A percentile compares a stretch with the other conserved stretches of the same genome.
These are phyloP conservation scores for Enteromius anoplus DNA, from an alignment of 2,797 vertebrate genomes.

Conservation along the genomic window DNA sequence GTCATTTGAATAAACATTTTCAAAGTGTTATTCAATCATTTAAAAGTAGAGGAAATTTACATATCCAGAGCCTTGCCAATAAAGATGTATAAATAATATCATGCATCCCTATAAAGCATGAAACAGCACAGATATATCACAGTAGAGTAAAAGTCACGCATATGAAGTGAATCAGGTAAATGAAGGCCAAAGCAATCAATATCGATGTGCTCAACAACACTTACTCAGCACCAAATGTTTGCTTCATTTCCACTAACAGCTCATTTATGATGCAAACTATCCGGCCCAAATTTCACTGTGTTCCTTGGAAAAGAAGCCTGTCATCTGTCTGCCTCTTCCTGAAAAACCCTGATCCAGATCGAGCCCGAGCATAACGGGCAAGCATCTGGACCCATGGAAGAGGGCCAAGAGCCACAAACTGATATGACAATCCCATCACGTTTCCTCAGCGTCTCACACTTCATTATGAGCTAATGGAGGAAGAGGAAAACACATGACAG, in stretches of 20 bases:
- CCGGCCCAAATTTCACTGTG: neutral
- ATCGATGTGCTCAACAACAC: neutral
- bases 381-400: constrained; percentile 22
- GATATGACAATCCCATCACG: constrained; percentile 51
- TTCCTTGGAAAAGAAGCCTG: constrained; percentile 10
- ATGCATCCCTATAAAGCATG: neutral
- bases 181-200: neutral
- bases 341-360: constrained; percentile 2
- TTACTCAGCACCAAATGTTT: neutral
- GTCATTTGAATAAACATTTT: too few relatives aligned
- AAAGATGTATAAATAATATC: neutral
- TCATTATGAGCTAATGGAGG: constrained; percentile 56
- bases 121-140: neutral
- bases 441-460: constrained; percentile 55
- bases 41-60: neutral
- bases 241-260: neutral
- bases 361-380: neutral
- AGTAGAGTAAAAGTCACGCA: neutral
- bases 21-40: too few relatives aligned
- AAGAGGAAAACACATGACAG: constrained; percentile 52
- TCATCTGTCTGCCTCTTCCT: constrained; percentile 4
- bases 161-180: neutral
- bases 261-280: neutral
- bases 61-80: neutral
- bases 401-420: constrained; percentile 18